These are phyloP conservation scores for Prionailurus bengalensis DNA, from an alignment of 2,113 vertebrate genomes.

Conservation along the genomic window DNA sequence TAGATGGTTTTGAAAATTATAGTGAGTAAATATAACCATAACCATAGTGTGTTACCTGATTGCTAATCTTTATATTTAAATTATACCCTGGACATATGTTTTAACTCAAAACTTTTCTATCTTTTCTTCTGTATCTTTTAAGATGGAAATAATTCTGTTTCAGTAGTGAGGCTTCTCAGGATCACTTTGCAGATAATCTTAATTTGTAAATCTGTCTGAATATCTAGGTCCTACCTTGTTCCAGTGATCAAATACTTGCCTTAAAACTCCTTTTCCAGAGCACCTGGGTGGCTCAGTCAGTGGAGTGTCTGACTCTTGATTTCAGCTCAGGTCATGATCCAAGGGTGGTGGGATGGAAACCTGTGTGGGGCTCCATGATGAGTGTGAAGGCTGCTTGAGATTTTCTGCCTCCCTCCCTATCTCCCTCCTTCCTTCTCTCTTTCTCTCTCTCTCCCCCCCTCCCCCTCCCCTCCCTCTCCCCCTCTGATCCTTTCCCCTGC, in stretches of 20 bases:
- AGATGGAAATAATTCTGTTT: background rate
- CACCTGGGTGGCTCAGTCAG: too few relatives aligned
- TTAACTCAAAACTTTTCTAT: background rate
- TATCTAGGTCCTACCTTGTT: background rate
- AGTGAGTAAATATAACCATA: background rate
- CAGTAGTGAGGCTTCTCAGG: background rate
- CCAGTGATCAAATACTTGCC: background rate
- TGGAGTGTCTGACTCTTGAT: too few relatives aligned
- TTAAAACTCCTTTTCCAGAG: background rate
- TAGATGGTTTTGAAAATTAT: constrained; percentile 48
- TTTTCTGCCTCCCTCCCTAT: too few relatives aligned
- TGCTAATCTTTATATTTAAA: background rate
- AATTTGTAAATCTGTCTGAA: background rate
- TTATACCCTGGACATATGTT: background rate
- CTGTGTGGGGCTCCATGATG: too few relatives aligned
- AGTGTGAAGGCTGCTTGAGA: too few relatives aligned
- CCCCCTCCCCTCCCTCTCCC: too few relatives aligned
- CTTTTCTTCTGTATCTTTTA: background rate
- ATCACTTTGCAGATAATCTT: background rate
- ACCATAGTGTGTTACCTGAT: background rate
- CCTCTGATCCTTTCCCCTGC: too few relatives aligned
- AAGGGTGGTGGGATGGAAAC: too few relatives aligned
- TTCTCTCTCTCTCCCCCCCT: fast-evolving
- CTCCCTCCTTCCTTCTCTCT: too few relatives aligned
- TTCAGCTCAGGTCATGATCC: too few relatives aligned